phyloP scores from a whole-genome alignment of 2,113 vertebrate genomes.

The Indri indri region DNA sequence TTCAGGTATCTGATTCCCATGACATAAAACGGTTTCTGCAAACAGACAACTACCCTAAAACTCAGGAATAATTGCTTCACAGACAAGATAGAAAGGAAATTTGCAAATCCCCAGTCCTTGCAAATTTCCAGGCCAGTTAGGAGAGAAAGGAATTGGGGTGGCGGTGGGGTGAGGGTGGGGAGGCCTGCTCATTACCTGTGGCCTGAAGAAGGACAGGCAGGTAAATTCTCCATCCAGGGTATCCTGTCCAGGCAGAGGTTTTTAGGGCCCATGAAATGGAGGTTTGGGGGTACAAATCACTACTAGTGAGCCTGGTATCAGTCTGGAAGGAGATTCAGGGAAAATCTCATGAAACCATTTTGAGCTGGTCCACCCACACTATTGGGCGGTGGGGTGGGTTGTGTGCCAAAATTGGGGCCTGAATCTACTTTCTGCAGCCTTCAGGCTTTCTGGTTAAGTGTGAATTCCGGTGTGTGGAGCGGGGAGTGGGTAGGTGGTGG shows the following conservation, averaged over 20 bases:
- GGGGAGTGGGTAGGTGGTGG: background rate
- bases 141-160: background rate
- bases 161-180: too few species aligned
- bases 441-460: background rate
- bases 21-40: constrained; percentile 37
- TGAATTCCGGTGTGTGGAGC: background rate
- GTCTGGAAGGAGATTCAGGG: background rate
- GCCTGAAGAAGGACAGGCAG: background rate
- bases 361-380: background rate
- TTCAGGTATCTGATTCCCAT: background rate
- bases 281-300: background rate
- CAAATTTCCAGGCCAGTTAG: constrained; percentile 2
- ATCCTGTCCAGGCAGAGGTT: background rate
- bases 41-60: background rate
- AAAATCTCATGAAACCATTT: background rate
- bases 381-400: background rate
- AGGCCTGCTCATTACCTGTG: background rate
- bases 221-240: background rate
- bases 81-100: background rate
- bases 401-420: background rate
- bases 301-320: background rate
- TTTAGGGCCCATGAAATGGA: background rate
- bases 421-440: background rate
- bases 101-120: background rate
- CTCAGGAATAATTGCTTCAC: background rate